Percentiles rank a stretch among this genome's conserved stretches.
Evolutionary conservation across 2,113 vertebrate species (phyloP).

Genomic region (Micronycteris hirsuta): DNA sequence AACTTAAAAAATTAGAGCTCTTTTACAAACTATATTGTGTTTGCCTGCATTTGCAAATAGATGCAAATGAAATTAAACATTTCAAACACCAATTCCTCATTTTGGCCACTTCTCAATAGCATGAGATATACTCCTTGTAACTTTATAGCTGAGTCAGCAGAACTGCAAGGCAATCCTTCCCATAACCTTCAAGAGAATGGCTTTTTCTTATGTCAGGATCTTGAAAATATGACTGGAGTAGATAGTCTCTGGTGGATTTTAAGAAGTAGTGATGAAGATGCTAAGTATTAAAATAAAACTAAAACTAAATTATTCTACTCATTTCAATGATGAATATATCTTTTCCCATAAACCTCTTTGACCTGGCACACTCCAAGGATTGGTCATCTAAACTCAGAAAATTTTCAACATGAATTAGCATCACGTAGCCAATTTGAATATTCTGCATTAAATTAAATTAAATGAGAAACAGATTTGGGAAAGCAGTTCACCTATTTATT

Average conservation of each 20-base stretch:
- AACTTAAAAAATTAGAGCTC: neutral
- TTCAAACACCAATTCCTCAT: neutral
- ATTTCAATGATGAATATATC: conserved; percentile 21
- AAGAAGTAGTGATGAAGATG: conserved; percentile 39
- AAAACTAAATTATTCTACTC: conserved; percentile 37
- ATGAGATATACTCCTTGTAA: neutral
- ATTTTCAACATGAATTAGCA: conserved; percentile 54
- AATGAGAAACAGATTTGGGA: conserved; percentile 45
- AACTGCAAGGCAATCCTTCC: neutral
- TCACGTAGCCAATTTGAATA: conserved; percentile 47
- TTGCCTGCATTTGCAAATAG: conserved; percentile 9
- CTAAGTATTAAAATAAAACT: conserved; percentile 53
- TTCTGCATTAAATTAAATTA: conserved; percentile 57
- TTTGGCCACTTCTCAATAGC: neutral
- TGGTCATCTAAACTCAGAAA: conserved; percentile 19
- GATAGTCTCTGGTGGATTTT: conserved; percentile 51
- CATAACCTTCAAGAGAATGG: conserved; percentile 46
- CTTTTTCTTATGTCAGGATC: conserved; percentile 39
- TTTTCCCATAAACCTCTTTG: conserved; percentile 27
- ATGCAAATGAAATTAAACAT: conserved; percentile 1
- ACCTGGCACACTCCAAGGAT: neutral
- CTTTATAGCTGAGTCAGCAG: conserved; percentile 53
- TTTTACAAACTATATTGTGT: neutral
- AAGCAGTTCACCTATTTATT: conserved; percentile 54
- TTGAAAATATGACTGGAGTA: conserved; percentile 49